Evolutionary conservation across 2,888 invertebrate species (phyloP), one percentile per base, ranked within the genome.

Genomic region (Linnaemya vulpina): DNA sequence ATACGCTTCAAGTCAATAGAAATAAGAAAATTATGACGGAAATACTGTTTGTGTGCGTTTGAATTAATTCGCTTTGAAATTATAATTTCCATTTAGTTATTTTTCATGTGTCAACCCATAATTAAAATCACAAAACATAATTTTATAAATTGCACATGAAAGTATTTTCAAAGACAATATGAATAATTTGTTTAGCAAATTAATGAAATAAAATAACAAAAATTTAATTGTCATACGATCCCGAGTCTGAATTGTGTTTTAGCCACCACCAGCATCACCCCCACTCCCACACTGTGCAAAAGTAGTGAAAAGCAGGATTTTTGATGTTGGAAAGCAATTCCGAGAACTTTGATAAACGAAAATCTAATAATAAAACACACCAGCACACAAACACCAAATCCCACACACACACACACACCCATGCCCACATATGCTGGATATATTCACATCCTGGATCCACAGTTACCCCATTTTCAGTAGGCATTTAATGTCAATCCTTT

Each of bases 191-290:
- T 63, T 77, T 81, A 71, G 77, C 76, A 73, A 80, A 25, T 73
- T 53, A 35, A 55, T 63, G 35, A n/a, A 43, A 65, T 43, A 73
- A 40, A 43, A 58, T 58, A 67, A 83, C 35, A 71, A 25, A 76
- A 76, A 80, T 76, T 75, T 77, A 84, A 84, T 84, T 84, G 77
- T 81, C 80, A 74, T 74, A n/a, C 40, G 68, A 75, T 68, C 63
- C 8, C 8, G 49, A 40, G 40, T 13, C 3, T 74, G 84, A 77
- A 68, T 35, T 62, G 20, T 70, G 53, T 63, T 51, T 35, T 17
- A 22, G 49, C 46, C 40, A 55, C 30, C 70, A 30, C 51, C 43
- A 58, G n/a, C n/a, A n/a, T n/a, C n/a, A n/a, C n/a, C n/a, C n/a
- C n/a, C 30, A 55, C 1, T 11, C 38, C 0, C 13, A 11, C 15